phyloP scores from a whole-genome alignment of 2,113 vertebrate genomes.

The Carassius gibelio region DNA sequence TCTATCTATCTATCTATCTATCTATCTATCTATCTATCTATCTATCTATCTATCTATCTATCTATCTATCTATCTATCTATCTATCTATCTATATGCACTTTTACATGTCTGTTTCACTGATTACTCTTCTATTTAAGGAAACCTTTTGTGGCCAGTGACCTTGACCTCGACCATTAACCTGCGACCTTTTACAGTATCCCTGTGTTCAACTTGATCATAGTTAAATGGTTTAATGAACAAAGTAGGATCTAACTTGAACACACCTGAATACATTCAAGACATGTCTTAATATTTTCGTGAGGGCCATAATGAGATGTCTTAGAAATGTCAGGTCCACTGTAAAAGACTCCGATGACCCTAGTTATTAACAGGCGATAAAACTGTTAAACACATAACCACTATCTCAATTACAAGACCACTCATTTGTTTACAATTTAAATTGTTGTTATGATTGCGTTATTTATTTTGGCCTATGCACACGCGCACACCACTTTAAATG shows the following conservation, averaged over 20 bases:
- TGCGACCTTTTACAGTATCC: neutral
- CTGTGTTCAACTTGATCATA: neutral
- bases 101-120: neutral
- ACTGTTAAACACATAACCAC: neutral
- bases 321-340: neutral
- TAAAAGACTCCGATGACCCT: neutral
- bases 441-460: neutral
- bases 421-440: neutral
- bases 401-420: neutral
- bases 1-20: conserved; percentile 4
- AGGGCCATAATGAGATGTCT: neutral
- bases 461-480: neutral
- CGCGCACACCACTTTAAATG: neutral
- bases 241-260: neutral
- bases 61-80: conserved; percentile 8
- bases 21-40: conserved; percentile 1
- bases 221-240: neutral
- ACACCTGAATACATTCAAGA: neutral
- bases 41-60: neutral
- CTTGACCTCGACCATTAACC: neutral
- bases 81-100: neutral
- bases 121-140: neutral
- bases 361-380: neutral
- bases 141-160: neutral
- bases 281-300: neutral